Percentiles rank a stretch among this genome's conserved stretches.
These are phyloP conservation scores for Petroica traversi DNA, from an alignment of 2,113 vertebrate genomes.

Conservation along the genomic window DNA sequence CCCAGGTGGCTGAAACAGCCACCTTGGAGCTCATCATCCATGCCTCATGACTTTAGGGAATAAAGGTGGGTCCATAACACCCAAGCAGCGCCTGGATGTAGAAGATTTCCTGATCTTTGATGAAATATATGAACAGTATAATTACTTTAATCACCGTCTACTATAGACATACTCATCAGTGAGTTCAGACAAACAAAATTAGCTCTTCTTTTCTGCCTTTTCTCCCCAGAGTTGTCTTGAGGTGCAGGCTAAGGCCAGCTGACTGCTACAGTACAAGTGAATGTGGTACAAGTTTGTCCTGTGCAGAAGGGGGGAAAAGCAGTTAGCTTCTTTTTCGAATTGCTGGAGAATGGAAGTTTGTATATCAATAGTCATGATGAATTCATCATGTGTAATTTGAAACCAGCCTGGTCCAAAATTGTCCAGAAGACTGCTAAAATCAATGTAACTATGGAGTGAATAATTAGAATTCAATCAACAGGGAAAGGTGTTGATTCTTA, in stretches of 20 bases:
- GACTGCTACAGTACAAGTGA: not conserved
- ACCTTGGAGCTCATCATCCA: rapidly evolving
- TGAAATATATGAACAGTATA: not conserved
- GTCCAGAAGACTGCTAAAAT: conserved; percentile 6
- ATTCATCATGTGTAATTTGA: conserved; percentile 30
- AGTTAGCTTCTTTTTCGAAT: not conserved
- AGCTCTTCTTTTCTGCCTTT: not conserved
- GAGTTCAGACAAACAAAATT: not conserved
- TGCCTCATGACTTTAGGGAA: rapidly evolving
- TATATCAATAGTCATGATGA: not conserved
- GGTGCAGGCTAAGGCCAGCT: not conserved
- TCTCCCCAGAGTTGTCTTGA: not conserved
- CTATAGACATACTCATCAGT: not conserved
- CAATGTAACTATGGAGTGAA: not conserved
- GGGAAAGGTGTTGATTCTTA: not conserved
- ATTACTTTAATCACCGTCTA: not conserved
- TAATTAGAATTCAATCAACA: conserved; percentile 26
- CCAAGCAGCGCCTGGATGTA: not conserved
- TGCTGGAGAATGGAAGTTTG: not conserved
- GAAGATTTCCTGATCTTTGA: not conserved
- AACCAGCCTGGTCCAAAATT: not conserved
- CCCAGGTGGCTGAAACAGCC: not conserved
- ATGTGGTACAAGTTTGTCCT: not conserved
- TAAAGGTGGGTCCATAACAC: not conserved
- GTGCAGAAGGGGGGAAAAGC: not conserved